phyloP scores from a whole-genome alignment of 2,888 invertebrate species.

The Tenthredo mesomela region DNA sequence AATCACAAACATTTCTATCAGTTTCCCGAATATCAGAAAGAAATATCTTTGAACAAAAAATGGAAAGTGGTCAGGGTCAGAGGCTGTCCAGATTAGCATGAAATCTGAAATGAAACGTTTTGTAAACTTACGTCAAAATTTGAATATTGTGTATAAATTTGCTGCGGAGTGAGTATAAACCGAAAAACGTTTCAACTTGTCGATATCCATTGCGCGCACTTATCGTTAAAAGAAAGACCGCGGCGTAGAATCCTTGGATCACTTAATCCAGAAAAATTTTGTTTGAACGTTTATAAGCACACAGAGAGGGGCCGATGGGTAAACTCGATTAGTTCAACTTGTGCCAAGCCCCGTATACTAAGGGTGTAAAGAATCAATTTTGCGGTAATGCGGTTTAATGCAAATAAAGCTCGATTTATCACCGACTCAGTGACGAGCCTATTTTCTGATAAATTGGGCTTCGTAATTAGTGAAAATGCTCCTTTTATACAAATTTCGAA shows the following conservation, averaged over 20 bases:
- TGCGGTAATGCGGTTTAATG: background rate
- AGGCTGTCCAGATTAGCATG: too few relatives aligned
- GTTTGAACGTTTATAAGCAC: background rate
- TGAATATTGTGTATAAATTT: background rate
- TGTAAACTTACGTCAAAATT: background rate
- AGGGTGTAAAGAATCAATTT: slow-evolving; percentile 14
- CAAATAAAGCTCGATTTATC: background rate
- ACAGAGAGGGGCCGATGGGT: background rate
- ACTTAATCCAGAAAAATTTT: background rate
- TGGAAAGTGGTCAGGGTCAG: too few relatives aligned
- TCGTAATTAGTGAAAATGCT: background rate
- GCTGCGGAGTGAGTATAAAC: background rate
- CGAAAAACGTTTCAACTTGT: background rate
- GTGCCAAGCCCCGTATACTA: slow-evolving; percentile 11
- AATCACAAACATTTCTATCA: too few relatives aligned
- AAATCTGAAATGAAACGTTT: background rate
- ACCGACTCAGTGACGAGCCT: background rate
- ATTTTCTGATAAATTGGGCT: background rate
- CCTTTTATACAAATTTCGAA: background rate
- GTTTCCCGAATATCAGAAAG: too few relatives aligned
- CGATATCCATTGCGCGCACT: background rate
- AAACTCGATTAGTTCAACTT: background rate
- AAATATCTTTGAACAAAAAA: too few relatives aligned
- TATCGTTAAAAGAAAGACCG: background rate
- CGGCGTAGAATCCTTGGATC: background rate